Evolutionary conservation across 2,797 vertebrate genomes (phyloP), one percentile per base, ranked within the genome.

Genomic region (Lithobates pipiens): DNA sequence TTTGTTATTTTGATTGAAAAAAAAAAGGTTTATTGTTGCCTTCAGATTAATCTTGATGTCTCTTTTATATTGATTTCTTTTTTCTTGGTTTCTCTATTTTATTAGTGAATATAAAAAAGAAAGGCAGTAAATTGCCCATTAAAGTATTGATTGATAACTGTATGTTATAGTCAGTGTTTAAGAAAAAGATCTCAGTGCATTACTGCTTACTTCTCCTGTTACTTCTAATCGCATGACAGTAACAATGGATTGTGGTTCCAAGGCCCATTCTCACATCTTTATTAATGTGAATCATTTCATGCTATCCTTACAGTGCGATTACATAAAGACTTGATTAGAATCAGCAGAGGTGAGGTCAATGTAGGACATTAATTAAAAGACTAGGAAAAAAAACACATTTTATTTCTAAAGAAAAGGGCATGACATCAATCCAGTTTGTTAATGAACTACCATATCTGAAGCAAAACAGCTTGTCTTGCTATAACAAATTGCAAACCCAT

Each of bases 381-480:
- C 91, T 90, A 91, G 72, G 67, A 89, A 42, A 16, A 70, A 90
- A 91, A 88, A 88, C 9, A 11, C 90, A 91, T 90, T 89, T 29
- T 85, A 88, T 86, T 86, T 65, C 73, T 90, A 89, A 86, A 61
- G 54, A 23, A 61, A 61, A 15, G 88, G 89, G 86, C 85, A 72
- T 94, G 94, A 93, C 93, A 93, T 86, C 77, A 77, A 91, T 95
- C 93, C 94, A 94, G 91, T 91, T 92, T 86, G 90, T 93, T 94
- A 95, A 95, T 95, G 93, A 94, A 94, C 89, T 88, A 88, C 91
- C 92, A 93, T 93, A 94, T 94, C 94, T 93, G 90, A 91, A 93
- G 92, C 89, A 93, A 94, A 95, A 94, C 93, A 94, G 93, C 92
- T 94, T 95, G 94, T 93, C 92, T 91, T 92, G 92, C 91, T 13